Conservation (phyloP, 2,797 vertebrate species). For the Halcyon chelicuti region DNA sequence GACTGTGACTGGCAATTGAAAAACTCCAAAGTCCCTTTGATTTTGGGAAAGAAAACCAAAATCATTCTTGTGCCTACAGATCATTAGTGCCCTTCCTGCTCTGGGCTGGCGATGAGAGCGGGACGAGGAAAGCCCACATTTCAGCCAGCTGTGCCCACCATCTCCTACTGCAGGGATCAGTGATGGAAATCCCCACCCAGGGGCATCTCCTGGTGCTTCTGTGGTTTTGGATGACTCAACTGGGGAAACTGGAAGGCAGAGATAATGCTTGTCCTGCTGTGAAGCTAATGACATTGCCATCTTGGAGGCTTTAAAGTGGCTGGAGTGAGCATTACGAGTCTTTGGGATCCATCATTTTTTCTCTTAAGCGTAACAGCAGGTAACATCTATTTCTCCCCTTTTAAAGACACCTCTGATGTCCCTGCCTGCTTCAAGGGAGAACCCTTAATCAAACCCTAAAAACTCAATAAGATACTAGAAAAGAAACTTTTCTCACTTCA, state of each 20-base stretch:
- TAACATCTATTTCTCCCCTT: background rate
- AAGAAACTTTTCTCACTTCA: background rate
- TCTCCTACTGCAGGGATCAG: background rate
- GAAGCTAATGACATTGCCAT: background rate
- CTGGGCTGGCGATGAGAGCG: fast-evolving
- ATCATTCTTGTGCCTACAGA: background rate
- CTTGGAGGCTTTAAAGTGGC: background rate
- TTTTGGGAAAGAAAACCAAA: background rate
- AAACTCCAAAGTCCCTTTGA: background rate
- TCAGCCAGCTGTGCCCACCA: background rate
- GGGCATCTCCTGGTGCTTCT: background rate
- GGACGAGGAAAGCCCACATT: fast-evolving
- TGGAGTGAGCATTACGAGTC: background rate
- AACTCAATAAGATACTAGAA: background rate
- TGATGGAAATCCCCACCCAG: fast-evolving
- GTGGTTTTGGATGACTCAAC: background rate
- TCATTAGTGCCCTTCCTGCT: fast-evolving
- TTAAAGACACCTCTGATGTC: background rate
- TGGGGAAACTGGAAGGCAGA: background rate
- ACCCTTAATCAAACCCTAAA: background rate
- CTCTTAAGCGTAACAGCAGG: background rate
- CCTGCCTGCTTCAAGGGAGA: background rate
- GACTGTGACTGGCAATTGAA: background rate
- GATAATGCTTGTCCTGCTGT: background rate
- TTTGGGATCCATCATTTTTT: background rate